phyloP scores from a whole-genome alignment of 92 coral and sea anemone genomes.

The Scolanthus callimorphus region DNA sequence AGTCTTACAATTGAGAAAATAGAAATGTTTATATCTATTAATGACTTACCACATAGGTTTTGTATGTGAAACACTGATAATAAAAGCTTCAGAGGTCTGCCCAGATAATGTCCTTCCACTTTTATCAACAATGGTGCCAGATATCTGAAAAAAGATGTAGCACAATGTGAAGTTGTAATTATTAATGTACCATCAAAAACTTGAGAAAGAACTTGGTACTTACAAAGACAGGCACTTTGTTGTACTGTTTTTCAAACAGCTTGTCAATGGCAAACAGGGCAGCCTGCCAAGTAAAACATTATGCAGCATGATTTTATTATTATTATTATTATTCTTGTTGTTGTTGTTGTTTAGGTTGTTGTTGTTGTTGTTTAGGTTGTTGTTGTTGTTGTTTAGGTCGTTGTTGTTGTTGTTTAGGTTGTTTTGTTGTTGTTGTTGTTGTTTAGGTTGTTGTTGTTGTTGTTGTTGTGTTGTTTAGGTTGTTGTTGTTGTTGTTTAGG shows the following conservation, averaged over 20 bases:
- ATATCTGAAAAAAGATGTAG: constrained; percentile 45
- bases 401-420: no score
- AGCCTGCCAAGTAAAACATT: constrained; percentile 57
- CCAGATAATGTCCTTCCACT: constrained; percentile 99
- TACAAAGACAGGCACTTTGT: constrained; percentile 87
- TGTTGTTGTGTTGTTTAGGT: no score
- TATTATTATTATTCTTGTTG: no score
- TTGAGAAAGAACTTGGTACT: constrained; percentile 25
- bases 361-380: no score
- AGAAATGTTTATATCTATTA: no score
- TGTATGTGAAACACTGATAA: constrained; percentile 87
- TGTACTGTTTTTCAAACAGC: constrained; percentile 77
- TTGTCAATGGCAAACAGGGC: constrained; percentile 91
- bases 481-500: no score
- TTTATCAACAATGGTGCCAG: constrained; percentile 97
- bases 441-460: no score
- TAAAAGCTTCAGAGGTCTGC: constrained; percentile 95
- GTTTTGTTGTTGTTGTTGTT: no score
- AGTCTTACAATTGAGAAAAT: no score
- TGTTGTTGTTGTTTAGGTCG: no score
- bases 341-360: no score
- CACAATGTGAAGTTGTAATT: background rate
- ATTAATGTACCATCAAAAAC: background rate
- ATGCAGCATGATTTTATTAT: no score
- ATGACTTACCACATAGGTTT: constrained; percentile 88